Conservation (phyloP, 2,113 vertebrate species). For the Gymnarchus niloticus region DNA sequence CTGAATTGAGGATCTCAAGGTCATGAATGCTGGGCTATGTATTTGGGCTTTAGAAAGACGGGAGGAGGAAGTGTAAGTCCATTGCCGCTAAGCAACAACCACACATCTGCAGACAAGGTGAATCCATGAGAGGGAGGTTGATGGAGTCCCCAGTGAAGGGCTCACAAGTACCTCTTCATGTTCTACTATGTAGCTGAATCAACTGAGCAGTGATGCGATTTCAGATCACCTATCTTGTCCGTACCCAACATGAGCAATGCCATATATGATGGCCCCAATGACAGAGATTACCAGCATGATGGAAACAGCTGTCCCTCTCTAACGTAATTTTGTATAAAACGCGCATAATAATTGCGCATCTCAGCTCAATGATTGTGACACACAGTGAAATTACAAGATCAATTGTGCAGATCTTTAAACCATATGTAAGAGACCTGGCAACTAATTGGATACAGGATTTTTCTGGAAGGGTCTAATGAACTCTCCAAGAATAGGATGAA, state of each 20-base stretch:
- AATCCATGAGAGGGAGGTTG: neutral
- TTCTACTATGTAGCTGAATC: neutral
- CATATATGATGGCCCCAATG: neutral
- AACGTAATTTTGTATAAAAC: constrained; percentile 6
- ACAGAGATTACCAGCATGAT: neutral
- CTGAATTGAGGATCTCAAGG: neutral
- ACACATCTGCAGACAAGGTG: neutral
- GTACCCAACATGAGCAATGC: neutral
- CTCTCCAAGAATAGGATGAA: neutral
- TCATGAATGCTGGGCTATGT: neutral
- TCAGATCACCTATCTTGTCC: neutral
- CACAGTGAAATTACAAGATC: neutral
- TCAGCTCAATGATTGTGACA: neutral
- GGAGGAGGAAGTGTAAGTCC: neutral
- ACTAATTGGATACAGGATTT: neutral
- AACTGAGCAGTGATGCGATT: neutral
- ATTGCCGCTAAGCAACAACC: neutral
- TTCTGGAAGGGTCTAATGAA: neutral
- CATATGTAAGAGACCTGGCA: no score
- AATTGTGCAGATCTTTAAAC: neutral
- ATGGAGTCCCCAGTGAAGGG: neutral
- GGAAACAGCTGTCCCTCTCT: neutral
- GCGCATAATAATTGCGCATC: neutral
- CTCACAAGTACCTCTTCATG: neutral
- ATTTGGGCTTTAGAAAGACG: neutral